phyloP scores from a whole-genome alignment of 1,140 invertebrate genomes.

The Thaumetopoea pityocampa region DNA sequence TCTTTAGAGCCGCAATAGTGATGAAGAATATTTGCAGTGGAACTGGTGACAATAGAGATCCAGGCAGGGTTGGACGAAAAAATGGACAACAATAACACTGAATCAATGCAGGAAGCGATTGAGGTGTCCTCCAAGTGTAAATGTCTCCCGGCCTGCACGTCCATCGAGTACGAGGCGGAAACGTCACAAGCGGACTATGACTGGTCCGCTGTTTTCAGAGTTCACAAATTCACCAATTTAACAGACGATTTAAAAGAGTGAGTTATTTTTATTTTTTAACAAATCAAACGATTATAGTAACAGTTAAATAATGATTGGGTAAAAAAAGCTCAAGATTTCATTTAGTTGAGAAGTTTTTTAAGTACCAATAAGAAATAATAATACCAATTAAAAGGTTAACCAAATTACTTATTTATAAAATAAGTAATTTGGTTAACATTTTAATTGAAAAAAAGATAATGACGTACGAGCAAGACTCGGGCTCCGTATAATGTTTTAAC shows the following conservation, averaged over 20 bases:
- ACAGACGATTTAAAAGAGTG: conserved; percentile 36
- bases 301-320: no score
- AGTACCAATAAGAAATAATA: no score
- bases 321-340: no score
- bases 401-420: no score
- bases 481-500: no score
- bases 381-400: no score
- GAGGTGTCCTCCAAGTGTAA: conserved; percentile 73
- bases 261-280: conserved; percentile 22
- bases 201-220: conserved; percentile 72
- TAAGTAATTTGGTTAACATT: no score
- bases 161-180: conserved; percentile 81
- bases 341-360: no score
- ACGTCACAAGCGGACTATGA: conserved; percentile 81
- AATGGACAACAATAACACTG: conserved; percentile 27
- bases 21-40: conserved; percentile 53
- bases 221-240: conserved; percentile 41
- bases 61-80: conserved; percentile 42
- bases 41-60: conserved; percentile 77
- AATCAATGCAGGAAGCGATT: conserved; percentile 39
- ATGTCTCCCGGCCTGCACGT: conserved; percentile 82
- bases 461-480: no score
- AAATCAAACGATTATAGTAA: no score
- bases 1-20: no score
- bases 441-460: no score